Evolutionary conservation across 2,797 vertebrate genomes (phyloP), one percentile per base, ranked within the genome.

Genomic region (Mus spretus): DNA sequence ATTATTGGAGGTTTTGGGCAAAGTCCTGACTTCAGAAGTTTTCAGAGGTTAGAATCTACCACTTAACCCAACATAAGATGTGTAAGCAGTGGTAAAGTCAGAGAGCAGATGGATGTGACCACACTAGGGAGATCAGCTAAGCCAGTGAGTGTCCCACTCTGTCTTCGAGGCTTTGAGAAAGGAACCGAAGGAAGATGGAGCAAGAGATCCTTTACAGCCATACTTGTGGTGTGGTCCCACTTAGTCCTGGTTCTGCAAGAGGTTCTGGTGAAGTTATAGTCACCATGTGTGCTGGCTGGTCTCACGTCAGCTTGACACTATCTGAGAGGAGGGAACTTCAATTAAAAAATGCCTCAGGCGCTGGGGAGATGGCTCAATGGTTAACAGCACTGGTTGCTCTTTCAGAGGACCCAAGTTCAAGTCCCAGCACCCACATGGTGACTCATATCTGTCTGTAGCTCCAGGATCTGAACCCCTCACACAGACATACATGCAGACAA

Each of bases 171-270:
- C 81, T 63, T 19, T 19, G 59, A 63, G 81, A 17, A 31, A 63
- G 26, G 37, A 63, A 44, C 8, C 0, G 1, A 31, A 84, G 81
- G 81, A 31, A 19, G 59, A 2, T 2, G 4, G 59, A 37, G n/a
- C 0, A 11, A 24, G 57, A 63, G 37, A 47, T 1, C 0, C 0
- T 14, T 34, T 13, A 4, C 11, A 15, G 57, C 1, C 40, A 61
- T 0, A 1, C 57, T 11, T 47, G 17, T 19, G 81, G 14, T 10
- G 8, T 6, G 14, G 14, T 44, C 9, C 24, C 17, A 44, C 81
- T 63, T 84, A 47, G 82, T 31, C 17, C 40, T 47, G 82, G 40
- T 26, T 83, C 37, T 44, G 37, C 57, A 44, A 17, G 57, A 61
- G 57, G 57, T 17, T 31, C 37, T 63, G 37, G 57, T 0, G 8